Base-by-base conservation (phyloP, 2,797 vertebrate species). In the Coracias cyanogaster region DNA sequence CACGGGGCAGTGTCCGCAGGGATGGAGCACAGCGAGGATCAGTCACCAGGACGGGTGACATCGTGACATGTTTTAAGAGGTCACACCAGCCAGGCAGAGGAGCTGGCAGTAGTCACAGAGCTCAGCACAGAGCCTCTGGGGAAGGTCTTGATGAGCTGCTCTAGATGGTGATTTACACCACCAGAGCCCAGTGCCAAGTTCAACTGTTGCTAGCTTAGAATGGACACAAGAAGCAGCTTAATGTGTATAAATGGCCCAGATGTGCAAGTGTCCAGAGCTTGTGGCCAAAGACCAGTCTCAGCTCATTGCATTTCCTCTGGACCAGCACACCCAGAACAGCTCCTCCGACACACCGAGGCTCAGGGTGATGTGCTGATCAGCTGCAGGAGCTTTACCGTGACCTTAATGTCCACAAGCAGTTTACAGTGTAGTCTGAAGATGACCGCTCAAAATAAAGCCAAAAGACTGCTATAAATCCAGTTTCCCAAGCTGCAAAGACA, bases 1-100 rank as follows among this genome's bases (percentile, higher is more conserved):
- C 2, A 1, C 2, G 1, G 31, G n/a, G 14, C 21, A 15, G 48
- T 1, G 4, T 29, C 25, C 1, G 3, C 19, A 31, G 39, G 28
- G 64, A 41, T 6, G 74, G 54, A 29, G 81, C 19, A 19, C 35
- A 45, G 52, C 1, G 10, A 18, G 65, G 24, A 82, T 52, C 9
- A 25, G 69, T 24, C 2, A 6, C 39, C 39, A 25, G 77, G 17
- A 39, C 0, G 0, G 43, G 62, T 15, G 17, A 62, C 55, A 28
- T 15, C 2, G 0, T 8, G 55, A 52, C 0, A 3, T n/a, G 9
- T 20, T 70, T 69, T 22, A 57, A 51, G 54, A 77, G 70, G 78
- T 55, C 57, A 5, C 33, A 10, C 9, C n/a, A 43, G 54, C 19
- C 71, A 26, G 12, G 26, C 49, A 62, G 39, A 57, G 33, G 67